Percentiles rank a stretch among this genome's conserved stretches.
Evolutionary conservation across 2,797 vertebrate genomes (phyloP).

Genomic region (Poliocrania exsul): DNA sequence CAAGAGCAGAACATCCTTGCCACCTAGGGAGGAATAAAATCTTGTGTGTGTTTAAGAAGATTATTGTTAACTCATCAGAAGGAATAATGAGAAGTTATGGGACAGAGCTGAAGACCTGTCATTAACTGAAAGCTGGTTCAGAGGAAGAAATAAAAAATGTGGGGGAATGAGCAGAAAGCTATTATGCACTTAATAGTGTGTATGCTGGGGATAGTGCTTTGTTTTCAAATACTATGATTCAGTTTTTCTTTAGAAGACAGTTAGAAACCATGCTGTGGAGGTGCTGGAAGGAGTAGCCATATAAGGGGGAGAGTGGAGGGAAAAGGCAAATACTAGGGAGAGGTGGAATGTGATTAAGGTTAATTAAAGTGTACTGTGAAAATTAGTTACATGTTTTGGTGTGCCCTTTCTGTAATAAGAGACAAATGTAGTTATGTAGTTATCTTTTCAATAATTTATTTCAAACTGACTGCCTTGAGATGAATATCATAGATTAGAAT

Average conservation of each 20-base stretch:
- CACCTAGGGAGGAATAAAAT: conserved; percentile 36
- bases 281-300: not conserved
- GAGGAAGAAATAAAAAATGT: not conserved
- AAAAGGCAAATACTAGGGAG: not conserved
- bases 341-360: conserved; percentile 19
- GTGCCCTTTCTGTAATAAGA: conserved; percentile 26
- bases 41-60: conserved; percentile 22
- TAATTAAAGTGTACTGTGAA: conserved; percentile 46
- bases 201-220: not conserved
- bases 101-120: conserved; percentile 5
- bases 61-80: conserved; percentile 32
- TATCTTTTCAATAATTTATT: conserved; percentile 52
- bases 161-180: not conserved
- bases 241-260: not conserved
- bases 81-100: conserved; percentile 47
- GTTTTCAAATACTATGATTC: not conserved
- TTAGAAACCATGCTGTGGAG: not conserved
- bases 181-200: not conserved
- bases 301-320: not conserved
- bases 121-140: not conserved
- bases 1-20: not conserved
- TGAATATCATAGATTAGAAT: conserved; percentile 11
- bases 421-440: conserved; percentile 15
- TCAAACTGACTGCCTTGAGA: conserved; percentile 43
- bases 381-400: conserved; percentile 2